Evolutionary conservation across 2,797 vertebrate species (phyloP).

Genomic region (Paramormyrops hopkinsi): DNA sequence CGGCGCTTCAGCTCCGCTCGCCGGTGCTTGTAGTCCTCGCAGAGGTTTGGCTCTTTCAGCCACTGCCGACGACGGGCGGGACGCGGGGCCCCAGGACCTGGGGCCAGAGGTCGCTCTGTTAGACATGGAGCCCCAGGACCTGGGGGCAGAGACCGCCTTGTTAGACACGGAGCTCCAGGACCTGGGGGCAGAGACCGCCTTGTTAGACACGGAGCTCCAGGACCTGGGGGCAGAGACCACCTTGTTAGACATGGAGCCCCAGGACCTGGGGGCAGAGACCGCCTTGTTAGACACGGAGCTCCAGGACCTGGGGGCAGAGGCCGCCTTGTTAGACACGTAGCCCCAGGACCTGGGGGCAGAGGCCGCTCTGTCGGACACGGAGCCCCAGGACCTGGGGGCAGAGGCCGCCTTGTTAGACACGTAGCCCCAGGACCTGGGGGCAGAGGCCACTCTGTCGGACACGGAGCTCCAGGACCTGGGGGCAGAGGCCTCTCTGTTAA

Average conservation of each 20-base stretch:
- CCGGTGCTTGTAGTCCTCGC: slow-evolving; percentile 62
- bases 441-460: neutral
- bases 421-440: slow-evolving; percentile 12
- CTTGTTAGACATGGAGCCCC: too few species aligned
- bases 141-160: neutral
- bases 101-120: neutral
- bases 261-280: too few species aligned
- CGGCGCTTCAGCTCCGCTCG: slow-evolving; percentile 57
- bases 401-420: slow-evolving; percentile 1
- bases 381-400: neutral
- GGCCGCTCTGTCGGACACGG: too few species aligned
- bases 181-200: neutral
- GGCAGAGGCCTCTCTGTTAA: neutral
- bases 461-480: too few species aligned
- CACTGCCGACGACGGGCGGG: slow-evolving; percentile 47
- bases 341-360: too few species aligned
- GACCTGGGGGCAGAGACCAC: too few species aligned
- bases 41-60: slow-evolving; percentile 58
- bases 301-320: too few species aligned
- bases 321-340: too few species aligned
- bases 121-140: neutral
- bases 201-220: too few species aligned
- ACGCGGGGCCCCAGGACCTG: slow-evolving; percentile 19
- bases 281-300: too few species aligned
- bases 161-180: neutral